Evolutionary conservation across 2,113 vertebrate genomes (phyloP), one percentile per base, ranked within the genome.

Genomic region (Martes martes): DNA sequence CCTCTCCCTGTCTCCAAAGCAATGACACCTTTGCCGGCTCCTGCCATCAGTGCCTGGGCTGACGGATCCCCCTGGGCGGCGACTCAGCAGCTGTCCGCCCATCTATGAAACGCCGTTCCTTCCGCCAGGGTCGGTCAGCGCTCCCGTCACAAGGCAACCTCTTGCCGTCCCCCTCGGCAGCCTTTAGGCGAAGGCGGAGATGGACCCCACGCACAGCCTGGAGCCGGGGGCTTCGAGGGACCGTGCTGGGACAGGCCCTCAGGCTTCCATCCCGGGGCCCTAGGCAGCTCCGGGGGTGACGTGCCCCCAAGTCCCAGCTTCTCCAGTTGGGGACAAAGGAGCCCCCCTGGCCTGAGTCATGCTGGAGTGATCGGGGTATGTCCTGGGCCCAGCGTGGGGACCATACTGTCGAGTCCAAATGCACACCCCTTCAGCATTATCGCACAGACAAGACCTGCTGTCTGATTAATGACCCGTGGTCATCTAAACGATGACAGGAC

Each of bases 401-500:
- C 45, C 10, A 0, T 1, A 1, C 19, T n/a, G 65, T 76, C 55
- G 47, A 13, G 0, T 50, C 61, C 63, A 21, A 39, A 55, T 6
- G 1, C 0, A 4, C 2, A 3, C 24, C 11, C 79, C 55, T 33
- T 11, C 36, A 0, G 3, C 23, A 1, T 4, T 4, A 26, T 2
- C 19, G 69, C 2, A 1, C 1, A 36, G 81, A 28, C 65, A 7
- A 52, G 7, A 3, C 33, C 13, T 2, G 1, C 1, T 11, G 31
- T 31, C 1, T 2, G 10, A 11, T 3, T 26, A 57, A 28, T 0
- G 45, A 78, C 1, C 36, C 11, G 0, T 4, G 2, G 0, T 7
- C 0, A 0, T 0, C 0, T 18, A 11, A 2, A 2, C 9, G 8
- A 3, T 0, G 6, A 1, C 28, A 2, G 4, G 3, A 0, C 28